phyloP scores from a whole-genome alignment of 2,888 invertebrate species.

The Euplexia lucipara region DNA sequence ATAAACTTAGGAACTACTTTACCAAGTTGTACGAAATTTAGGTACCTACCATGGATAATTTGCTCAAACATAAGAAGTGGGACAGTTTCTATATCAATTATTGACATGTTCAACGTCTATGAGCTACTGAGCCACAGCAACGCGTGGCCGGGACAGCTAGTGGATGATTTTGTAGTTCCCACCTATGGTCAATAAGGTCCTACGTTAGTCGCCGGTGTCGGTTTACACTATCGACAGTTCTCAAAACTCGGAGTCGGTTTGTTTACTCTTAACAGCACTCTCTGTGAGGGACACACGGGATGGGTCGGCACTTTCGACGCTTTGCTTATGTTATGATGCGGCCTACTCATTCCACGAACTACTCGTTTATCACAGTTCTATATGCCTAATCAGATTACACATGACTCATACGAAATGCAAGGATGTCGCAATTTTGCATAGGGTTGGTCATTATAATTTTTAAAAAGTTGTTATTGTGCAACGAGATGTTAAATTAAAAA shows the following conservation, averaged over 20 bases:
- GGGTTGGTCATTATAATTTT: not conserved
- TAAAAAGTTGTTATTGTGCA: not conserved
- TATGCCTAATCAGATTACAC: constrained; percentile 43
- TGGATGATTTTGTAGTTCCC: too few relatives aligned
- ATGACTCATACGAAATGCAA: constrained; percentile 29
- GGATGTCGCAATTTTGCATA: constrained; percentile 4
- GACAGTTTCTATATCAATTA: too few relatives aligned
- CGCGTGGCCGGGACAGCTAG: too few relatives aligned
- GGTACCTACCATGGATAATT: too few relatives aligned
- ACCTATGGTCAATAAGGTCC: constrained; percentile 25
- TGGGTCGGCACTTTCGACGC: constrained; percentile 53
- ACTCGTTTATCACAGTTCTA: constrained; percentile 34
- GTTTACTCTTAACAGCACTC: constrained; percentile 70
- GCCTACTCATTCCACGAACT: constrained; percentile 46
- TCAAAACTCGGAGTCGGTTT: constrained; percentile 67
- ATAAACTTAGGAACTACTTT: too few relatives aligned
- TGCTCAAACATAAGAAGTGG: too few relatives aligned
- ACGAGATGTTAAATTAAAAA: not conserved
- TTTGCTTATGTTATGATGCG: constrained; percentile 38
- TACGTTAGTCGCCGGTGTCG: constrained; percentile 58
- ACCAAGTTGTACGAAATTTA: too few relatives aligned
- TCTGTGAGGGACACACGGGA: constrained; percentile 59
- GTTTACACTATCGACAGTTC: constrained; percentile 70
- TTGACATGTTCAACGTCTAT: too few relatives aligned
- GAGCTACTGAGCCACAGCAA: too few relatives aligned